Evolutionary conservation across 2,888 invertebrate genomes (phyloP).

Genomic region (Seira sanloemensis): DNA sequence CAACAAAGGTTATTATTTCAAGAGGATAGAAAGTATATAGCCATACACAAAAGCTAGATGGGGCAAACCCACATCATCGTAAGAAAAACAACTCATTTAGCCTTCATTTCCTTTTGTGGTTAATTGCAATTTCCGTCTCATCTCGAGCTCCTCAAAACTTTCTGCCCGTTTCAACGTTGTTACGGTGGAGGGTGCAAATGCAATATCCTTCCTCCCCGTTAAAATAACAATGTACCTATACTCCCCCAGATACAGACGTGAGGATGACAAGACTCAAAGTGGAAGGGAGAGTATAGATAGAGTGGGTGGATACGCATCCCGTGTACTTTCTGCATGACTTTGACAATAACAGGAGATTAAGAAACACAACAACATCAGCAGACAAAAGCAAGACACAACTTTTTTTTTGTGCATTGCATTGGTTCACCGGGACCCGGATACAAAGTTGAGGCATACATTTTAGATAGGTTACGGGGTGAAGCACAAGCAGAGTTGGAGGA

Average conservation of each 20-base stretch:
- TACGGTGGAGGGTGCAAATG: neutral
- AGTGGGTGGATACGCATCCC: neutral
- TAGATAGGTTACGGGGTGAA: neutral
- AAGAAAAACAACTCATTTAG: constrained; percentile 44
- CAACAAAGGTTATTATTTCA: neutral
- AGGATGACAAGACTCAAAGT: neutral
- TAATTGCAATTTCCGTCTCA: constrained; percentile 67
- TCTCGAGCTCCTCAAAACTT: neutral
- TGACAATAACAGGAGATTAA: neutral
- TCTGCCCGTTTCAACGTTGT: neutral
- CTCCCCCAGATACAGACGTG: neutral
- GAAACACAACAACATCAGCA: neutral
- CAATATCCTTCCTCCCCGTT: neutral
- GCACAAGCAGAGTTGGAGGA: neutral
- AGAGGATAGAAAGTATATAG: neutral
- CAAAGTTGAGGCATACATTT: no score
- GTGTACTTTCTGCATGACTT: neutral
- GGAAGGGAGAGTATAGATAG: neutral
- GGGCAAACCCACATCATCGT: no score
- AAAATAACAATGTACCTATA: neutral
- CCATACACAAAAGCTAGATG: no score
- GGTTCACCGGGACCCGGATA: no score
- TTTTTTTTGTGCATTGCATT: neutral
- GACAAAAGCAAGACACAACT: neutral
- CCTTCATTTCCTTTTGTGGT: constrained; percentile 64